Percentiles rank a stretch among this genome's conserved stretches.
phyloP scores from a whole-genome alignment of 2,113 vertebrate species.

The Cephalopholis sonnerati region DNA sequence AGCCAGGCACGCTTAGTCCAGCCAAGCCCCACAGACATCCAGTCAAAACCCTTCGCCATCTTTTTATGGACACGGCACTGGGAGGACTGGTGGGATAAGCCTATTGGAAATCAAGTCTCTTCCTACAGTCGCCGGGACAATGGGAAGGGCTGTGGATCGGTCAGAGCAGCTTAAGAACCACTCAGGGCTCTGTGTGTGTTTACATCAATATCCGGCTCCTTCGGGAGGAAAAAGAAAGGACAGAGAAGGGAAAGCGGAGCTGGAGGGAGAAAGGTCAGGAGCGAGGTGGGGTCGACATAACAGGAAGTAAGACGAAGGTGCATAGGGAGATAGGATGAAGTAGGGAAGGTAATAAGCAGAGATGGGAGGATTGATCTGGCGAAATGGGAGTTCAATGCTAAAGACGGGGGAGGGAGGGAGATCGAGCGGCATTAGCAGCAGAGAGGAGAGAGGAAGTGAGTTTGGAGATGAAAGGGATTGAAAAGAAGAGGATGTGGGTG shows the following conservation, averaged over 20 bases:
- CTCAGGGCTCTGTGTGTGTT: constrained; percentile 66
- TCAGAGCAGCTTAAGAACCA: constrained; percentile 67
- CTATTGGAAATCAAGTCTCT: constrained; percentile 67
- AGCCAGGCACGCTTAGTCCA: constrained; percentile 31
- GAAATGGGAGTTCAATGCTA: constrained; percentile 50
- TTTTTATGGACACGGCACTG: constrained; percentile 53
- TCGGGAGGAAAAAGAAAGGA: constrained; percentile 12
- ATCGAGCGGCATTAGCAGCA: constrained; percentile 41
- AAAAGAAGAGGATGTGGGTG: constrained; percentile 56
- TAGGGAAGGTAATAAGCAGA: constrained; percentile 23
- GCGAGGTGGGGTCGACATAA: constrained; percentile 14
- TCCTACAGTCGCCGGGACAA: constrained; percentile 60
- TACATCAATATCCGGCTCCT: constrained; percentile 59
- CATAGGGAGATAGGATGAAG: constrained; percentile 30
- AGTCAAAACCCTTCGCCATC: constrained; percentile 48
- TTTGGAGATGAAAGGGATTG: constrained; percentile 52
- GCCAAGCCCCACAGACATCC: constrained; percentile 34
- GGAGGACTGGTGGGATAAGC: constrained; percentile 65
- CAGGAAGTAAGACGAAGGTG: constrained; percentile 34
- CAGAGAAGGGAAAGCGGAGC: background rate
- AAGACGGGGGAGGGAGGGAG: constrained; percentile 48
- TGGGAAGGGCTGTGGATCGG: constrained; percentile 52
- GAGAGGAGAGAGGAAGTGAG: constrained; percentile 35
- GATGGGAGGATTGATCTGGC: constrained; percentile 50
- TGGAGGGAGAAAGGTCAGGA: constrained; percentile 29